Evolutionary conservation across 2,888 invertebrate genomes (phyloP), one percentile per base, ranked within the genome.

Genomic region (Temnothorax rugatulus): DNA sequence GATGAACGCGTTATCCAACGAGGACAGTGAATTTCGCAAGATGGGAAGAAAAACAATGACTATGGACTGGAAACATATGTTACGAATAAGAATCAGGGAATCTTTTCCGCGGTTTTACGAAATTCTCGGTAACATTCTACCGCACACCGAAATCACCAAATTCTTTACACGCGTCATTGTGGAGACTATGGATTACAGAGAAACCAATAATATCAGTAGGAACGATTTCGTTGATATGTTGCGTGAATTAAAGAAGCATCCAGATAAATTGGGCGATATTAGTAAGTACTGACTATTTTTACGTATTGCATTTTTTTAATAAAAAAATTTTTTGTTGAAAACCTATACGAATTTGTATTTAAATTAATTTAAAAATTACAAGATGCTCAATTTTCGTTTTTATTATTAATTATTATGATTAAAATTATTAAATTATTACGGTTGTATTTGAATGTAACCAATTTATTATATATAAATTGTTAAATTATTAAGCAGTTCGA

Each of bases 141-240:
- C 85, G 7, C 86, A 92, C 50, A 47, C 83, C 13, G 90, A 92
- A 0, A 86, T 92, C 0, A 86, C 85, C 8, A 69, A 92, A 5
- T 94, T 93, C 71, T 93, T 95, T 34, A 87, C 88, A 25, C 85
- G 88, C 4, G 89, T 93, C 2, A 91, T 95, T 1, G 86, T 68
- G 29, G 85, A 92, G 1, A 93, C 93, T 0, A 84, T 95, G 57
- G 89, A 92, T 4, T 91, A 93, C 50, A 90, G 95, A 69, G 90
- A 92, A 81, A 89, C 92, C n/a, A 93, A 93, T 75, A 92, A 93
- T 57, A 87, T 95, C n/a, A 89, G 90, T 68, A 90, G 94, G 47
- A 93, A 95, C 61, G 95, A 95, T 87, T 95, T 95, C 69, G 77
- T 95, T 21, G 94, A 95, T 85, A 87, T 93, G 18, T 89, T 95